A percentile compares a stretch with the other conserved stretches of the same genome.
These are phyloP conservation scores for Furnarius figulus DNA, from an alignment of 2,113 vertebrate genomes.

Conservation along the genomic window DNA sequence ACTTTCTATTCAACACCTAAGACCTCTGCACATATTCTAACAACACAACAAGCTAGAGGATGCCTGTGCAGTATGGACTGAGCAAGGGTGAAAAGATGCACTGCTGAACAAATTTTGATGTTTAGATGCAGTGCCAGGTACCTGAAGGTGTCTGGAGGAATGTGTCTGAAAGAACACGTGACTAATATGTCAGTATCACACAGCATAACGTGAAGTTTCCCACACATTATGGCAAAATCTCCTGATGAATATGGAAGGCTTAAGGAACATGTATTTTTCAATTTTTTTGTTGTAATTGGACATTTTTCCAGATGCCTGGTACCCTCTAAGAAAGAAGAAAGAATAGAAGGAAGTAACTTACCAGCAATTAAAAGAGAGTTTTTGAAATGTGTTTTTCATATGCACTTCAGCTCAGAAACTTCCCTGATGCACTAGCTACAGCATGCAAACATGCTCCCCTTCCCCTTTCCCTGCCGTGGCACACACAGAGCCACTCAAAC, in stretches of 20 bases:
- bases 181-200: background rate
- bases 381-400: conserved; percentile 27
- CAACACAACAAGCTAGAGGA: background rate
- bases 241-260: background rate
- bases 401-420: background rate
- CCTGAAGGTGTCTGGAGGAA: background rate
- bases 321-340: background rate
- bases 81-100: background rate
- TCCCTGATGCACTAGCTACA: background rate
- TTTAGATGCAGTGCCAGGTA: background rate
- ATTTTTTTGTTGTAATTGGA: background rate
- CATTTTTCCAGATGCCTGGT: background rate
- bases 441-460: background rate
- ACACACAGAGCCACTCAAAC: background rate
- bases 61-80: background rate
- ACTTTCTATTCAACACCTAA: background rate
- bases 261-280: background rate
- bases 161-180: background rate
- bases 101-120: background rate
- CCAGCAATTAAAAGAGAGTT: background rate
- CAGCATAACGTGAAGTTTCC: background rate
- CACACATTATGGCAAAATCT: background rate
- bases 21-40: background rate
- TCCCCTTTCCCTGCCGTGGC: background rate
- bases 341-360: background rate